Evolutionary conservation across 1,140 invertebrate genomes (phyloP).

Genomic region (Temnothorax nylanderi): DNA sequence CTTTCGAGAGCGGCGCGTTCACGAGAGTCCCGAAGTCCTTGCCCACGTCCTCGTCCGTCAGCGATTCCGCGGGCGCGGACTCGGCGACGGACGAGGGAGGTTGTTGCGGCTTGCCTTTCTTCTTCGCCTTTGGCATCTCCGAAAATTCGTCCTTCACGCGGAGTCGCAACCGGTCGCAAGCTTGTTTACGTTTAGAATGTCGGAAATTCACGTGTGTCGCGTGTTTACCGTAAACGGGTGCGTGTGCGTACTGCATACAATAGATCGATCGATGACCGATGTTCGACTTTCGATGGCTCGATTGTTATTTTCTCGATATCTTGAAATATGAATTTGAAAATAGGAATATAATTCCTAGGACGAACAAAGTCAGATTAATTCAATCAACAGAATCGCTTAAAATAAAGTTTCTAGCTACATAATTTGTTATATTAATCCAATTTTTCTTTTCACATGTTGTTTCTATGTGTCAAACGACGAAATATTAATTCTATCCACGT

Average conservation of each 20-base stretch:
- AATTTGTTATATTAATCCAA: no score
- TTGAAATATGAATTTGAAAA: background rate
- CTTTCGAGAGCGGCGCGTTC: constrained; percentile 67
- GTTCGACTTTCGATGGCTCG: background rate
- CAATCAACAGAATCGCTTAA: no score
- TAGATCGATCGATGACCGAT: background rate
- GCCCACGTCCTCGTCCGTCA: constrained; percentile 54
- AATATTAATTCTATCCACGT: no score
- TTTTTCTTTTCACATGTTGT: no score
- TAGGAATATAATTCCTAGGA: background rate
- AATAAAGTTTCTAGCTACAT: no score
- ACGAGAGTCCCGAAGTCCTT: constrained; percentile 69
- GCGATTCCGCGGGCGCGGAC: background rate
- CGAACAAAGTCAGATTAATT: background rate
- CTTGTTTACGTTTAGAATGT: background rate
- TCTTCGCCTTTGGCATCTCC: background rate
- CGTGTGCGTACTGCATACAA: background rate
- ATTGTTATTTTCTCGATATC: background rate
- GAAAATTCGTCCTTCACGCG: background rate
- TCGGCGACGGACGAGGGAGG: background rate
- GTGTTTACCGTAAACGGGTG: background rate
- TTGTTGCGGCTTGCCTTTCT: background rate
- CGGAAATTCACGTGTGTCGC: background rate
- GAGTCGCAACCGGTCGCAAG: no score
- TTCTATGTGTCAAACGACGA: no score